These are phyloP conservation scores for Scopus umbretta DNA, from an alignment of 2,113 vertebrate species.

Conservation along the genomic window DNA sequence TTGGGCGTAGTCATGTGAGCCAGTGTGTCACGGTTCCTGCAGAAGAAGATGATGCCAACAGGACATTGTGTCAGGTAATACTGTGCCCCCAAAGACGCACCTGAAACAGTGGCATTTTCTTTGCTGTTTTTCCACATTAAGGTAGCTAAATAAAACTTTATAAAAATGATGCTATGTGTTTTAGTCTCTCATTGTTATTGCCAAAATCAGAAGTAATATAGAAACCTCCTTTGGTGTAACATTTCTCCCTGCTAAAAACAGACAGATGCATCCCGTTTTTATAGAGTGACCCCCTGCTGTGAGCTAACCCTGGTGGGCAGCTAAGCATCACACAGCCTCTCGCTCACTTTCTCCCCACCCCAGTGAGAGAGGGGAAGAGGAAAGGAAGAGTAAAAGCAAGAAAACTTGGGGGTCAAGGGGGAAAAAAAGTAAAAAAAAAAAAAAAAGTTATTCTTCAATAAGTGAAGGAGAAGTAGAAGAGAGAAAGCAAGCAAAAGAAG, in stretches of 20 bases:
- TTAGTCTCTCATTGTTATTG: background rate
- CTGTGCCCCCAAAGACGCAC: background rate
- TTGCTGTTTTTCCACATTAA: background rate
- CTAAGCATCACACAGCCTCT: background rate
- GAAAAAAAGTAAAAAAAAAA: background rate
- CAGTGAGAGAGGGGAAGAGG: background rate
- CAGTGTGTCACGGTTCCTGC: slow-evolving; percentile 59
- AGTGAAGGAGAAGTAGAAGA: background rate
- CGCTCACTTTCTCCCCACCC: rapidly evolving
- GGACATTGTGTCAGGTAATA: background rate
- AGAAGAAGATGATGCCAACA: background rate
- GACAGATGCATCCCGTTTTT: background rate
- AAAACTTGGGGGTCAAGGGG: background rate
- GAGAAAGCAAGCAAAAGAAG: background rate
- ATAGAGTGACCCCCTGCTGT: background rate
- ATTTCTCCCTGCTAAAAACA: background rate
- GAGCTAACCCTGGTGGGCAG: background rate
- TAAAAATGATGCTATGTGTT: background rate
- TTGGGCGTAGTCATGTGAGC: slow-evolving; percentile 72
- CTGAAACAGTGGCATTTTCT: background rate
- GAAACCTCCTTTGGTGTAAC: background rate
- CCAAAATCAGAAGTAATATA: background rate
- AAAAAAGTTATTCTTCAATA: background rate
- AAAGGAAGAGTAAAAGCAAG: background rate
- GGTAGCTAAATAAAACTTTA: background rate